These are phyloP conservation scores for Echeneis naucrates DNA, from an alignment of 2,797 vertebrate species.

Conservation along the genomic window DNA sequence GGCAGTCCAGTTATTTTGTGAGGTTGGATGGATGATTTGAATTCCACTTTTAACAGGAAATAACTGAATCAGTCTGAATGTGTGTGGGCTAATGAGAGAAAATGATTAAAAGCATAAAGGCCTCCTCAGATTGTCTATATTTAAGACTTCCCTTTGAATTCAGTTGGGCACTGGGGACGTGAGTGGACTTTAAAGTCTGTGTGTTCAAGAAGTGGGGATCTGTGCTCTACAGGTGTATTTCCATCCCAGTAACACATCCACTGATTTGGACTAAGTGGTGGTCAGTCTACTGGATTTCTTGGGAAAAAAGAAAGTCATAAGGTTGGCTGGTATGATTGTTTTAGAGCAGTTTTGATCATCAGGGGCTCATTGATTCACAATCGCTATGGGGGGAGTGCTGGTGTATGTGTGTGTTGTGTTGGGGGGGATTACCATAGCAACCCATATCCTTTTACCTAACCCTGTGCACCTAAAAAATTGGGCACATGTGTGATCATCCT, in stretches of 20 bases:
- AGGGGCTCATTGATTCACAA: constrained; percentile 71
- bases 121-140: constrained; percentile 82
- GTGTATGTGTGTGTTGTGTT: constrained; percentile 49
- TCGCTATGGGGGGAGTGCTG: constrained; percentile 58
- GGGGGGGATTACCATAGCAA: constrained; percentile 43
- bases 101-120: constrained; percentile 73
- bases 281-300: constrained; percentile 34
- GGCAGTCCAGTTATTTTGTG: constrained; percentile 91
- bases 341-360: constrained; percentile 80
- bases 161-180: constrained; percentile 46
- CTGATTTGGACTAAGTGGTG: constrained; percentile 40
- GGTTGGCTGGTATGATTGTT: constrained; percentile 78
- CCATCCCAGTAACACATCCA: constrained; percentile 36
- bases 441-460: constrained; percentile 39
- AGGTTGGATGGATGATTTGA: constrained; percentile 70
- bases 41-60: constrained; percentile 35
- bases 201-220: constrained; percentile 44
- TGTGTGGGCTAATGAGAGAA: constrained; percentile 45
- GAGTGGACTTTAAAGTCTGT: constrained; percentile 42
- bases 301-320: constrained; percentile 42
- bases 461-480: constrained; percentile 39
- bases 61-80: constrained; percentile 39
- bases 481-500: constrained; percentile 51
- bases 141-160: constrained; percentile 84
- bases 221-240: constrained; percentile 58